These are phyloP conservation scores for Rhea americana DNA, from an alignment of 2,113 vertebrate species.

Conservation along the genomic window DNA sequence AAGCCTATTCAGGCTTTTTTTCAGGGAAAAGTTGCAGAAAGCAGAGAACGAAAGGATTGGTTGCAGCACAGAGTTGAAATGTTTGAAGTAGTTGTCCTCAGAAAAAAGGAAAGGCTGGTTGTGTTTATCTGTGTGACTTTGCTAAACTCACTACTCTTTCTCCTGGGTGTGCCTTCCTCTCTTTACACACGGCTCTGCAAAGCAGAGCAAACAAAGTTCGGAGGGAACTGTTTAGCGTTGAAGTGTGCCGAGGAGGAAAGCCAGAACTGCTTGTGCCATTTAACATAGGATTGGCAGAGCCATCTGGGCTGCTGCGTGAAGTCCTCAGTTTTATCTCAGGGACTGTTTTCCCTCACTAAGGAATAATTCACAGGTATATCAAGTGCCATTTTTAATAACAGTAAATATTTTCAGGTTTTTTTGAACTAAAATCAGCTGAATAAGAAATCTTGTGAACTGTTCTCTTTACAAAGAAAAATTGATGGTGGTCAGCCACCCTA, in stretches of 20 bases:
- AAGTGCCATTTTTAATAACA: not conserved
- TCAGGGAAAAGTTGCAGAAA: not conserved
- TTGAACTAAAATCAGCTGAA: not conserved
- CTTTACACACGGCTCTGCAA: not conserved
- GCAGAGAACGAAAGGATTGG: not conserved
- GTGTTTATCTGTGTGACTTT: not conserved
- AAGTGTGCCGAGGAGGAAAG: not conserved
- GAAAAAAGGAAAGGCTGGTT: not conserved
- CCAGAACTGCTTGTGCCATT: not conserved
- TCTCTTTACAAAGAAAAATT: not conserved
- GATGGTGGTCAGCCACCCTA: not conserved
- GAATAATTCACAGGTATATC: not conserved
- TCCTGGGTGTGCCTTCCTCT: not conserved
- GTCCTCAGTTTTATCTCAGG: not conserved
- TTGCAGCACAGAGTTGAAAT: not conserved
- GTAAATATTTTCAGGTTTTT: not conserved
- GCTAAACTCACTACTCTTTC: not conserved
- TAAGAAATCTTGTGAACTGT: not conserved
- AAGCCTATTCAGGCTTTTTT: not conserved
- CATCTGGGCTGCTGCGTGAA: not conserved
- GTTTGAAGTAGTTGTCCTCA: rapidly evolving
- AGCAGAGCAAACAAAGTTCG: not conserved
- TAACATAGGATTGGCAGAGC: not conserved
- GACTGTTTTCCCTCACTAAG: not conserved
- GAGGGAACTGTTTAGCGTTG: not conserved